phyloP scores from a whole-genome alignment of 1,140 invertebrate genomes.

The Mycetomoellerius zeteki region DNA sequence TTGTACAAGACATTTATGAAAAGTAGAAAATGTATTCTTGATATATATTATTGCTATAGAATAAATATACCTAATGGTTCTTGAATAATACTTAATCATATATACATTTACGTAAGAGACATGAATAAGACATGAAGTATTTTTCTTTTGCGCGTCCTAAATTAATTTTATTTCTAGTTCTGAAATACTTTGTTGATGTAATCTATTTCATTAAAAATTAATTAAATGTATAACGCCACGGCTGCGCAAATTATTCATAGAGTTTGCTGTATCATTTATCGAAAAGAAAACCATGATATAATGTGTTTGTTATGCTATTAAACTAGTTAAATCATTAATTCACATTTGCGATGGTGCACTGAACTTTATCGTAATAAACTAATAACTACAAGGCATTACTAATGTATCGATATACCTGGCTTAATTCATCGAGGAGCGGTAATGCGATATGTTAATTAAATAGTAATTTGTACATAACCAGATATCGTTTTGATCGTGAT shows the following conservation, averaged over 20 bases:
- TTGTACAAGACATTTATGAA: background rate
- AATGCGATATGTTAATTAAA: conserved; percentile 62
- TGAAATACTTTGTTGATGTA: background rate
- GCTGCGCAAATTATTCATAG: background rate
- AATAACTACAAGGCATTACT: conserved; percentile 49
- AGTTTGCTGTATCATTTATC: background rate
- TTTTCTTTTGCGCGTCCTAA: background rate
- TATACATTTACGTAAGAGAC: background rate
- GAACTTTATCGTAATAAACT: conserved; percentile 54
- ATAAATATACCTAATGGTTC: background rate
- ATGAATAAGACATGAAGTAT: background rate
- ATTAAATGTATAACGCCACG: background rate
- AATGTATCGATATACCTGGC: conserved; percentile 56
- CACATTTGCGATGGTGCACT: conserved; percentile 18
- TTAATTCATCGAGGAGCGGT: conserved; percentile 36
- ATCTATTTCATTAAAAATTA: background rate
- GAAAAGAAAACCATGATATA: conserved; percentile 28
- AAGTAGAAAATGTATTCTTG: background rate
- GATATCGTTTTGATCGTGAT: conserved; percentile 45
- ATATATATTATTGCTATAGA: background rate
- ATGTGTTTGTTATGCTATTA: conserved; percentile 26
- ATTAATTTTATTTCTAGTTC: background rate
- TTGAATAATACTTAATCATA: background rate
- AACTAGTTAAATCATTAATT: conserved; percentile 52
- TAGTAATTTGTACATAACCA: conserved; percentile 52